Evolutionary conservation across 1,140 invertebrate genomes (phyloP).

Genomic region (Calephelis virginiensis): DNA sequence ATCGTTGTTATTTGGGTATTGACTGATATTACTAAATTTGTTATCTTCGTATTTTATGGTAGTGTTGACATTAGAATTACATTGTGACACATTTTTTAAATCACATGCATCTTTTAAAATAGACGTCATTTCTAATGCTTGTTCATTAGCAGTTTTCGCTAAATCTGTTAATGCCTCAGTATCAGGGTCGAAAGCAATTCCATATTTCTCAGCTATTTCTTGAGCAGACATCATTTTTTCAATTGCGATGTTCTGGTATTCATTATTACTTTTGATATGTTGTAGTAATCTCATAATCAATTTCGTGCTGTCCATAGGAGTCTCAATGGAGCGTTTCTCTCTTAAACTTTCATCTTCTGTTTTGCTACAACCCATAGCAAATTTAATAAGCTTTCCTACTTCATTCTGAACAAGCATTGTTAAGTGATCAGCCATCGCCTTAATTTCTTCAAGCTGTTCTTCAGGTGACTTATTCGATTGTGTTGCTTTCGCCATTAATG

Average conservation of each 20-base stretch:
- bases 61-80: not conserved
- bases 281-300: slow-evolving; percentile 60
- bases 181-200: slow-evolving; percentile 61
- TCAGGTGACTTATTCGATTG: slow-evolving; percentile 52
- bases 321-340: slow-evolving; percentile 52
- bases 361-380: slow-evolving; percentile 39
- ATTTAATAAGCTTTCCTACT: slow-evolving; percentile 56
- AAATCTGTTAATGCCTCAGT: slow-evolving; percentile 59
- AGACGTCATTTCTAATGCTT: slow-evolving; percentile 55
- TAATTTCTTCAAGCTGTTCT: slow-evolving; percentile 64
- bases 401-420: slow-evolving; percentile 52
- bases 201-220: slow-evolving; percentile 70
- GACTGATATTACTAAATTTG: slow-evolving; percentile 21
- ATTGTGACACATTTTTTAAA: slow-evolving; percentile 36
- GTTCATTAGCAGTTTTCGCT: slow-evolving; percentile 55
- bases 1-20: slow-evolving; percentile 25
- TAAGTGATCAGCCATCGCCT: slow-evolving; percentile 56
- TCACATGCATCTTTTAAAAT: slow-evolving; percentile 54
- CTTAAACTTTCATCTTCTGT: slow-evolving; percentile 40
- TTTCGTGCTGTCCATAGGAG: slow-evolving; percentile 59
- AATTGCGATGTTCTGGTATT: slow-evolving; percentile 68
- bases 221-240: slow-evolving; percentile 74
- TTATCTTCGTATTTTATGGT: not conserved
- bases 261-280: slow-evolving; percentile 67
- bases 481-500: slow-evolving; percentile 53